Percentiles rank a stretch among this genome's conserved stretches.
These are phyloP conservation scores for Acanthurus leucopareius DNA, from an alignment of 2,797 vertebrate species.

Conservation along the genomic window DNA sequence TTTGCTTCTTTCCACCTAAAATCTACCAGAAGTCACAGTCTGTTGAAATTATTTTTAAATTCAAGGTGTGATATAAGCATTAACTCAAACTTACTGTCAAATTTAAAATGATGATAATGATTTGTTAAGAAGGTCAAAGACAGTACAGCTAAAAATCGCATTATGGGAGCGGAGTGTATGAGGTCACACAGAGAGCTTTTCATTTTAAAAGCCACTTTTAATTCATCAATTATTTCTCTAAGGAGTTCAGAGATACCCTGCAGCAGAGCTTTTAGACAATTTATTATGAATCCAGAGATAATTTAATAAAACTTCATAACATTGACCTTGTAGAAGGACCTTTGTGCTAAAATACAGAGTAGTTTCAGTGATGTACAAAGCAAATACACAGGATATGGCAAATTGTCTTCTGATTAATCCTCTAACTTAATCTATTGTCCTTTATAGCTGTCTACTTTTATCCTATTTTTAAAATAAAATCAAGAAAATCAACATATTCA, in stretches of 20 bases:
- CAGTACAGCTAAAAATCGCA: background rate
- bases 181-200: background rate
- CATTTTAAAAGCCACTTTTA: background rate
- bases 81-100: background rate
- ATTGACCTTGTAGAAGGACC: background rate
- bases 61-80: rapidly evolving
- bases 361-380: background rate
- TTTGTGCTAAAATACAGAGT: background rate
- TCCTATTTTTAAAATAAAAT: slow-evolving; percentile 3
- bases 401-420: background rate
- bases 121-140: background rate
- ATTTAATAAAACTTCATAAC: background rate
- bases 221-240: background rate
- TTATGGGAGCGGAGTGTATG: background rate
- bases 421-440: background rate
- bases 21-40: background rate
- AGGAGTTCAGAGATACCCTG: background rate
- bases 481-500: background rate
- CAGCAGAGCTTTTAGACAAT: background rate
- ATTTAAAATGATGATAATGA: background rate
- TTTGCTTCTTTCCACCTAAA: background rate
- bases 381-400: background rate
- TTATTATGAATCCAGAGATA: background rate
- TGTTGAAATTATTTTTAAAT: background rate
- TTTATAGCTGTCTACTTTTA: background rate